phyloP scores from a whole-genome alignment of 1,140 invertebrate species.

The Neocloeon triangulifer region DNA sequence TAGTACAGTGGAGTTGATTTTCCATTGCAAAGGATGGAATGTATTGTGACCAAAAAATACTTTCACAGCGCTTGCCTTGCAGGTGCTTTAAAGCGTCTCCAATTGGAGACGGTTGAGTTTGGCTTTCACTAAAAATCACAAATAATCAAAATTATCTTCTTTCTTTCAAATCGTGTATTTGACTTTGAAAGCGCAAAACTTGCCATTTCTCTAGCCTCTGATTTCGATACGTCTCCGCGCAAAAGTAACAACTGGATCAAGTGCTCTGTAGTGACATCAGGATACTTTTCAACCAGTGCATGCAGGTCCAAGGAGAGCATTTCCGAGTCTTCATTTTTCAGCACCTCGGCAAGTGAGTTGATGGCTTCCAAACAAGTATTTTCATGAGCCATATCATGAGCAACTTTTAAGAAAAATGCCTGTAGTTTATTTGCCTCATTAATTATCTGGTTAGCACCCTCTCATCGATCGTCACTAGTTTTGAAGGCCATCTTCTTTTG shows the following conservation, averaged over 20 bases:
- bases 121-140: too few relatives aligned
- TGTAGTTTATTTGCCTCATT: slow-evolving; percentile 61
- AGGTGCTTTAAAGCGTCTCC: too few relatives aligned
- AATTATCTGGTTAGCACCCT: slow-evolving; percentile 63
- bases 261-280: slow-evolving; percentile 76
- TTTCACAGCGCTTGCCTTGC: slow-evolving; percentile 20
- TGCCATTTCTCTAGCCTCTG: slow-evolving; percentile 64
- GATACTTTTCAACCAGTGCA: slow-evolving; percentile 73
- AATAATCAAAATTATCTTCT: too few relatives aligned
- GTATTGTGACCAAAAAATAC: slow-evolving; percentile 29
- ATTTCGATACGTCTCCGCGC: slow-evolving; percentile 63
- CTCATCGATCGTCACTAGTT: slow-evolving; percentile 57
- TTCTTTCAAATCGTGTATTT: too few relatives aligned
- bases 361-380: slow-evolving; percentile 68
- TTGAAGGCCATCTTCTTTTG: slow-evolving; percentile 58
- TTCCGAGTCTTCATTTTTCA: slow-evolving; percentile 69
- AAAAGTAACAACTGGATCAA: slow-evolving; percentile 56
- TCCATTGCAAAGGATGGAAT: slow-evolving; percentile 40
- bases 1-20: slow-evolving; percentile 32
- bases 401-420: slow-evolving; percentile 49
- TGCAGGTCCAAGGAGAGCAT: slow-evolving; percentile 80
- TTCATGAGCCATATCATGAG: slow-evolving; percentile 36
- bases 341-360: slow-evolving; percentile 55
- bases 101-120: too few relatives aligned
- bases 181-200: too few relatives aligned